phyloP scores from a whole-genome alignment of 2,113 vertebrate species.

The Oceanodroma tethys region DNA sequence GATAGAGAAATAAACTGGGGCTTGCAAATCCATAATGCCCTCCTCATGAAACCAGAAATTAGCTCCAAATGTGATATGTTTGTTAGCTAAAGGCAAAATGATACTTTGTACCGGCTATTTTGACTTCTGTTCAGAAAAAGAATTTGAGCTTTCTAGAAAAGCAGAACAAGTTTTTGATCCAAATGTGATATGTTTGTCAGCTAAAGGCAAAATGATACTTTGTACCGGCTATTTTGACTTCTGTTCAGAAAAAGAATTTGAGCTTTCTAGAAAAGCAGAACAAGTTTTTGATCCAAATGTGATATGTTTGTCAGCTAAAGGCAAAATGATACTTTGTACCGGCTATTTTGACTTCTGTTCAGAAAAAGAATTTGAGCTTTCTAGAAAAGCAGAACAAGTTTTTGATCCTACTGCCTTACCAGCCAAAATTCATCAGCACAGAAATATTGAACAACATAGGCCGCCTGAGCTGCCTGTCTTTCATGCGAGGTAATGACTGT shows the following conservation, averaged over 20 bases:
- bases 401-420: background rate
- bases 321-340: background rate
- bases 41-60: background rate
- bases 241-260: background rate
- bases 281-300: background rate
- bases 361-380: background rate
- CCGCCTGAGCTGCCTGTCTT: background rate
- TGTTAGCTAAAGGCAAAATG: background rate
- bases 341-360: background rate
- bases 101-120: background rate
- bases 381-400: background rate
- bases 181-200: background rate
- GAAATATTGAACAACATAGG: background rate
- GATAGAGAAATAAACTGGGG: background rate
- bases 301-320: background rate
- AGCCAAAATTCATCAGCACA: background rate
- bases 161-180: background rate
- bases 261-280: background rate
- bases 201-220: background rate
- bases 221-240: background rate
- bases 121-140: background rate
- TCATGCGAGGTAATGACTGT: background rate
- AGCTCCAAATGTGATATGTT: background rate
- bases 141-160: background rate
- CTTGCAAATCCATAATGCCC: background rate